Evolutionary conservation across 2,797 vertebrate genomes (phyloP).

Genomic region (Falco peregrinus): DNA sequence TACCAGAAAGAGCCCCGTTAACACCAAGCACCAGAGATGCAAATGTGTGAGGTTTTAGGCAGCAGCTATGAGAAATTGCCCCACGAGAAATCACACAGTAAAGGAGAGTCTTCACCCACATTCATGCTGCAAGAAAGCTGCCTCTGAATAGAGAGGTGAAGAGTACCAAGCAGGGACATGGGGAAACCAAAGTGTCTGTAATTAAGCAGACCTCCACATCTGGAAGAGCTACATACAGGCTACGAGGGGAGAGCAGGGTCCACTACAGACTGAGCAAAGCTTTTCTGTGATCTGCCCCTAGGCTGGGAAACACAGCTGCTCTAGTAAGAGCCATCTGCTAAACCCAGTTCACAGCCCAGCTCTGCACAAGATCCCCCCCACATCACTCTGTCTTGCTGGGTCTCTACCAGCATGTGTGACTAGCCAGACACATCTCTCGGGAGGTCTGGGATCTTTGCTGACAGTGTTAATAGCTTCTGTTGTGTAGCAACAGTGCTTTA

Average conservation of each 20-base stretch:
- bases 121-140: background rate
- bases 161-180: no score
- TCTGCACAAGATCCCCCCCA: background rate
- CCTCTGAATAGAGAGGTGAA: background rate
- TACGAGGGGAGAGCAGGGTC: background rate
- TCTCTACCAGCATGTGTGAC: background rate
- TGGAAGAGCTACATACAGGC: background rate
- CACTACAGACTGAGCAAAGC: background rate
- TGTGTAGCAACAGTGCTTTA: background rate
- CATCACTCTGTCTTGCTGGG: background rate
- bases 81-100: background rate
- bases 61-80: background rate
- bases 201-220: background rate
- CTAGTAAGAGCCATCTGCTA: background rate
- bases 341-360: background rate
- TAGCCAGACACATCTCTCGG: background rate
- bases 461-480: background rate
- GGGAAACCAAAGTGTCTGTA: background rate
- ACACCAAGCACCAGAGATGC: background rate
- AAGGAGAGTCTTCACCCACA: background rate
- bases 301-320: background rate
- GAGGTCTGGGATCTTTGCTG: background rate
- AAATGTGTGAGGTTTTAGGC: background rate
- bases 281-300: background rate
- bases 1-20: constrained; percentile 13